Evolutionary conservation across 2,888 invertebrate genomes (phyloP), one percentile per base, ranked within the genome.

Genomic region (Halictus quadricinctus): DNA sequence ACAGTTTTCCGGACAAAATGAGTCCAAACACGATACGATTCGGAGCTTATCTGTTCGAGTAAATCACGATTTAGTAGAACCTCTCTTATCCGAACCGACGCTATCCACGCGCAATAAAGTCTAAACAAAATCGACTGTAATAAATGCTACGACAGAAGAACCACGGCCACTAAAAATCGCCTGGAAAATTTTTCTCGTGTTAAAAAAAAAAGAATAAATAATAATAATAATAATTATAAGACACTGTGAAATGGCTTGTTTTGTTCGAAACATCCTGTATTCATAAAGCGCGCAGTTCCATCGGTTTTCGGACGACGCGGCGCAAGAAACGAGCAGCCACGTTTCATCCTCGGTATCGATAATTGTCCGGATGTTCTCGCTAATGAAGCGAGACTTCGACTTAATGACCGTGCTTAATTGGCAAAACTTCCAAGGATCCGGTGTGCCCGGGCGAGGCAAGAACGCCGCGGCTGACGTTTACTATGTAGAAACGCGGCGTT

Each of bases 321-420:
- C 79, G 64, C 50, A 81, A 81, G 79, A 82, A 84, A 54, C 64
- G 72, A 41, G 79, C 74, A 84, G 66, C 75, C 69, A 25, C 79
- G 81, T 50, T 79, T 78, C 79, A 72, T 70, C 72, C 74, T 72
- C 79, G 73, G 66, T 82, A 90, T 87, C 84, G 81, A 88, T 89
- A 88, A 88, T 85, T 85, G 83, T 85, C 81, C 79, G 83, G 87
- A 90, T 87, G 87, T 85, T 88, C 81, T 77, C 87, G 46, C 85
- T 89, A 89, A 89, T 89, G 89, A 89, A 87, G 83, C 88, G 60
- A 46, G 79, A 74, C 83, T 81, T 84, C 82, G 85, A 88, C 88
- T 90, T 90, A 90, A 89, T 90, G 89, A 76, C 81, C 76, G 66
- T 79, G 82, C 83, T 88, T 90, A 89, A 89, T 90, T 88, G 84